Percentiles rank a stretch among this genome's conserved stretches.
These are phyloP conservation scores for Scolopax mira DNA, from an alignment of 2,113 vertebrate genomes.

Conservation along the genomic window DNA sequence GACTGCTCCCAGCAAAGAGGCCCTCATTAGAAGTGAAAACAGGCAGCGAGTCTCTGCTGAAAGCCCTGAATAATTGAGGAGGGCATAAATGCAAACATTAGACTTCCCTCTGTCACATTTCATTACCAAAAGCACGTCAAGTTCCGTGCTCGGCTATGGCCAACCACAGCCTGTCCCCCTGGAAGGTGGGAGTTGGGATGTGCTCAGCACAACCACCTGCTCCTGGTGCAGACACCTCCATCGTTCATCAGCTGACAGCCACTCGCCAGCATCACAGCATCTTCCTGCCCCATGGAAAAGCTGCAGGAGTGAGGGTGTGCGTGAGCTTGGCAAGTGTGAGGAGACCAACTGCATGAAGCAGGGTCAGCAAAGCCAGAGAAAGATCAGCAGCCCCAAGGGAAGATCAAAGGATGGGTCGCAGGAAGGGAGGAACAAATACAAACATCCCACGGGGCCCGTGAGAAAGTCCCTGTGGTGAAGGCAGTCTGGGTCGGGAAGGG, in stretches of 20 bases:
- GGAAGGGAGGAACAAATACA: neutral
- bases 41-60: neutral
- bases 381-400: neutral
- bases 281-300: neutral
- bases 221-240: neutral
- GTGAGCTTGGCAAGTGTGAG: neutral
- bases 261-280: neutral
- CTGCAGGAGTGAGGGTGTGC: neutral
- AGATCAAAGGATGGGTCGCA: neutral
- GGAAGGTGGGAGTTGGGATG: rapidly evolving
- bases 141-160: neutral
- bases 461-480: neutral
- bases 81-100: conserved; percentile 21
- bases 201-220: neutral
- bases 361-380: neutral
- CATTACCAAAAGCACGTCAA: neutral
- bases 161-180: neutral
- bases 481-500: neutral
- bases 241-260: neutral
- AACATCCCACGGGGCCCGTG: neutral
- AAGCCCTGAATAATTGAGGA: conserved; percentile 52
- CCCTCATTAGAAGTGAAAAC: conserved; percentile 12
- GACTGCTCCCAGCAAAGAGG: conserved; percentile 1
- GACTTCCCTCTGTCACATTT: neutral
- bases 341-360: neutral